Evolutionary conservation across 1,140 invertebrate species (phyloP).

Genomic region (Ctenoplectra terminalis): DNA sequence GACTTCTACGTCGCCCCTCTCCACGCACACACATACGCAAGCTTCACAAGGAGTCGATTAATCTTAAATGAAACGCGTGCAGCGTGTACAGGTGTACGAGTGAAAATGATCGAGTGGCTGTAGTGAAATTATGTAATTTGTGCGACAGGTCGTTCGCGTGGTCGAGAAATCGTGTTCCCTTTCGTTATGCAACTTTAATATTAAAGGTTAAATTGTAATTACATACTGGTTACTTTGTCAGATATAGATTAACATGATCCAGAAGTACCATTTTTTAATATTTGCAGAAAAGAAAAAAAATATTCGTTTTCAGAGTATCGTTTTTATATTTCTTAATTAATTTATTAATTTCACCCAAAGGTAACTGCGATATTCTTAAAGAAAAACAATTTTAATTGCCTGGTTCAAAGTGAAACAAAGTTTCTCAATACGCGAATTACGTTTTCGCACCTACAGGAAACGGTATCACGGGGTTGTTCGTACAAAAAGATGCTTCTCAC

Average conservation of each 20-base stretch:
- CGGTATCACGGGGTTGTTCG: neutral
- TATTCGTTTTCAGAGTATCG: too few relatives aligned
- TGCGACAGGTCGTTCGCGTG: neutral
- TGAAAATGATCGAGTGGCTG: conserved; percentile 14
- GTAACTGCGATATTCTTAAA: too few relatives aligned
- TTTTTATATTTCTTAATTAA: too few relatives aligned
- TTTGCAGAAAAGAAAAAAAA: too few relatives aligned
- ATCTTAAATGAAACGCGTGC: conserved; percentile 37
- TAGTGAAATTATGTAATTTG: conserved; percentile 21
- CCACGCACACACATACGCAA: conserved; percentile 33
- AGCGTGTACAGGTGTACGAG: neutral
- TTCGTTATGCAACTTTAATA: neutral
- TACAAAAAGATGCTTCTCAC: conserved; percentile 33
- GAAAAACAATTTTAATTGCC: too few relatives aligned
- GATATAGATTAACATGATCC: too few relatives aligned
- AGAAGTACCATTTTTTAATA: too few relatives aligned
- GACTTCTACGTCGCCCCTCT: neutral
- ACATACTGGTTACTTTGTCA: too few relatives aligned
- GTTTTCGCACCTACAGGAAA: neutral
- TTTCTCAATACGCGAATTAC: neutral
- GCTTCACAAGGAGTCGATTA: conserved; percentile 25
- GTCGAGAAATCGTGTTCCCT: neutral
- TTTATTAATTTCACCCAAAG: too few relatives aligned
- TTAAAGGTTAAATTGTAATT: neutral
- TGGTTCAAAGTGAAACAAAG: neutral